Evolutionary conservation across 2,797 vertebrate genomes (phyloP).

Genomic region (Rhynchotus rufescens): DNA sequence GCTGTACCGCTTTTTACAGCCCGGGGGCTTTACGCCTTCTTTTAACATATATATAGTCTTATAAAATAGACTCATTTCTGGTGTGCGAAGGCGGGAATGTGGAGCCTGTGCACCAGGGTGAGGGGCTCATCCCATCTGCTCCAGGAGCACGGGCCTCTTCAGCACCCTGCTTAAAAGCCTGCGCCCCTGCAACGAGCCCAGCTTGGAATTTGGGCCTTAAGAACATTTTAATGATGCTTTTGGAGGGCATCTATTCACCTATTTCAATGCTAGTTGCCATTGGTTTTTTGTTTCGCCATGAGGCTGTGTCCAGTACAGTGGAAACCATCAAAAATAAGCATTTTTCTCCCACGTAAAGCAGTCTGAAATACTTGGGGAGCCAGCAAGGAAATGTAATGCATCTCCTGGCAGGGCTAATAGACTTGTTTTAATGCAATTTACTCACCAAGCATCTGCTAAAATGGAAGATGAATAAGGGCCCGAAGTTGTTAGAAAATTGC

Average conservation of each 20-base stretch:
- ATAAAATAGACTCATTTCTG: neutral
- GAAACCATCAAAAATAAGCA: neutral
- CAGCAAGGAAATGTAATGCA: neutral
- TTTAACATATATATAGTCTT: neutral
- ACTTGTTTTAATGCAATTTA: conserved; percentile 1
- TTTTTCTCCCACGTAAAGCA: neutral
- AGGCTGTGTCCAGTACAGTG: neutral
- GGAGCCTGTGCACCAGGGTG: too few species aligned
- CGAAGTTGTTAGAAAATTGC: conserved; percentile 13
- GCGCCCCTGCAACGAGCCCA: neutral
- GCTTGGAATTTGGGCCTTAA: neutral
- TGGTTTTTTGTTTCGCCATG: accelerated
- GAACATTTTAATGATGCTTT: neutral
- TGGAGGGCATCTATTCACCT: neutral
- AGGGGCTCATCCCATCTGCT: too few species aligned
- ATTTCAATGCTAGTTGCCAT: neutral
- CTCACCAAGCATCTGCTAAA: conserved; percentile 23
- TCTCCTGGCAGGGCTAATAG: neutral
- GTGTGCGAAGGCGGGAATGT: neutral
- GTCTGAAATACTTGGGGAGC: neutral
- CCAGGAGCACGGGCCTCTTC: neutral
- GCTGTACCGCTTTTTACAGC: neutral
- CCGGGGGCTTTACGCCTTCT: neutral
- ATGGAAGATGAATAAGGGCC: neutral
- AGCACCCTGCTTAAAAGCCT: neutral